Percentiles rank a stretch among this genome's conserved stretches.
Evolutionary conservation across 2,113 vertebrate genomes (phyloP).

Genomic region (Osmerus mordax): DNA sequence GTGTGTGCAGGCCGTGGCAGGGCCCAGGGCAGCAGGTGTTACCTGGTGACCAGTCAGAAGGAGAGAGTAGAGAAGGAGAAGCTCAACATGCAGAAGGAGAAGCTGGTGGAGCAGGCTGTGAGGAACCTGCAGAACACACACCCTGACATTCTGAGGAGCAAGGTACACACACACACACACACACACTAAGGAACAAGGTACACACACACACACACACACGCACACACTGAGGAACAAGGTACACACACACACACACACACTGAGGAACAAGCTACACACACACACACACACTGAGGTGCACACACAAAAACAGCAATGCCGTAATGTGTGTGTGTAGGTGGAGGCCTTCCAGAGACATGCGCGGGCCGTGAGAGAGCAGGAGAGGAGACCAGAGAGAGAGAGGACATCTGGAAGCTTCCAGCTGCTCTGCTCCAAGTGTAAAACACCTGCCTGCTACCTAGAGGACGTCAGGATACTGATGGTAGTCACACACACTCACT

Average conservation of each 20-base stretch:
- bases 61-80: conserved; percentile 48
- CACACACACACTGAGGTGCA: background rate
- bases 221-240: background rate
- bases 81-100: conserved; percentile 41
- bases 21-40: conserved; percentile 50
- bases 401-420: conserved; percentile 18
- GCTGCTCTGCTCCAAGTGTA: conserved; percentile 51
- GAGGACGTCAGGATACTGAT: conserved; percentile 34
- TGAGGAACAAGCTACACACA: background rate
- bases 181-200: background rate
- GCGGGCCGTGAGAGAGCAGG: conserved; percentile 12
- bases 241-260: background rate
- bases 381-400: conserved; percentile 5
- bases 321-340: conserved; percentile 36
- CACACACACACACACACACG: background rate
- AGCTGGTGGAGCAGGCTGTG: conserved; percentile 46
- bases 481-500: no score
- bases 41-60: conserved; percentile 45
- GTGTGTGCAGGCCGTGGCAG: conserved; percentile 49
- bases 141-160: background rate
- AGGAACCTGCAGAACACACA: conserved; percentile 23
- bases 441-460: conserved; percentile 29
- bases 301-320: background rate
- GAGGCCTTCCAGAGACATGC: conserved; percentile 34
- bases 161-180: background rate